Conservation (phyloP, 2,113 vertebrate species). For the Spea multiplicata region DNA sequence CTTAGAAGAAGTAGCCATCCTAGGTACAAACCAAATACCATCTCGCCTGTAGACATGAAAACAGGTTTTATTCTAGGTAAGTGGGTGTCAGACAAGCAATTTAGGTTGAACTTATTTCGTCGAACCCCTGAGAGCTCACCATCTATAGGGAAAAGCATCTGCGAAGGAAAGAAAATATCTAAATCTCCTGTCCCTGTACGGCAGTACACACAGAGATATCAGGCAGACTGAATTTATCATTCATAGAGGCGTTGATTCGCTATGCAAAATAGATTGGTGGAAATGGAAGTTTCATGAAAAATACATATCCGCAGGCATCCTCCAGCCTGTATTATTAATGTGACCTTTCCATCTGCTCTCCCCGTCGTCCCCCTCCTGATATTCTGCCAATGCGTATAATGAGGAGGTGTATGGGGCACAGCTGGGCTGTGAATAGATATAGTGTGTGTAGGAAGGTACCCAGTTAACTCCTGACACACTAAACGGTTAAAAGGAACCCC, state of each 20-base stretch:
- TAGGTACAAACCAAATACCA: no score
- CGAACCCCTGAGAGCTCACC: slow-evolving; percentile 9
- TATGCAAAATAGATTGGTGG: slow-evolving; percentile 46
- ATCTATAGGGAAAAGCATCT: slow-evolving; percentile 5
- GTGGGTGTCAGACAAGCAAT: neutral
- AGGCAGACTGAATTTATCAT: slow-evolving; percentile 34
- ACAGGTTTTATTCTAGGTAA: neutral
- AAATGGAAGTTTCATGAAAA: slow-evolving; percentile 44
- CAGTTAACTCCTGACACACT: neutral
- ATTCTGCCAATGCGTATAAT: slow-evolving; percentile 33
- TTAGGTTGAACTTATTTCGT: neutral
- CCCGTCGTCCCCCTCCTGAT: slow-evolving; percentile 3
- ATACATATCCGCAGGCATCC: slow-evolving; percentile 41
- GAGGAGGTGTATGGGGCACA: slow-evolving; percentile 24
- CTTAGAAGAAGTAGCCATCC: no score
- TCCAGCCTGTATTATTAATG: slow-evolving; percentile 44
- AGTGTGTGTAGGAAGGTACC: neutral
- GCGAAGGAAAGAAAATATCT: neutral
- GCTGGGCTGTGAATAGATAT: slow-evolving; percentile 2
- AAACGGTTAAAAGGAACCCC: no score
- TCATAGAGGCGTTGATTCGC: slow-evolving; percentile 37
- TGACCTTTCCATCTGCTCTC: slow-evolving; percentile 39
- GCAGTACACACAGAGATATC: neutral
- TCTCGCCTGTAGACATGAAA: neutral
- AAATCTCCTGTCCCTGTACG: slow-evolving; percentile 2